A percentile compares a stretch with the other conserved stretches of the same genome.
Evolutionary conservation across 2,797 vertebrate species (phyloP).

Genomic region (Trematomus bernacchii): DNA sequence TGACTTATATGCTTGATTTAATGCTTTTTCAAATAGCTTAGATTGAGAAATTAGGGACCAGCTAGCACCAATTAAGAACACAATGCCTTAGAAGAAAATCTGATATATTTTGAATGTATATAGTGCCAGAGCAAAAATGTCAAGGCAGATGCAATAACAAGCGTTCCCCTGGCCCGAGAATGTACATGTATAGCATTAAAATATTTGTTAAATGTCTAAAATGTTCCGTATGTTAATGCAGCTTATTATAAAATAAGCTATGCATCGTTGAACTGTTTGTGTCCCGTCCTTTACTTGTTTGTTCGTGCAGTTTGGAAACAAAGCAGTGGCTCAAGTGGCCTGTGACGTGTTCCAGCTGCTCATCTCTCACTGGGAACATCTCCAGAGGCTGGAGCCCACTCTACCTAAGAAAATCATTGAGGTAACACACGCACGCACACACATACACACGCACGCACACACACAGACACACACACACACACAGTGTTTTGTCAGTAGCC

Average conservation of each 20-base stretch:
- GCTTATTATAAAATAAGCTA: background rate
- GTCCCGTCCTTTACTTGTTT: slow-evolving; percentile 6
- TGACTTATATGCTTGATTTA: background rate
- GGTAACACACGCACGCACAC: slow-evolving; percentile 77
- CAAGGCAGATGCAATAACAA: background rate
- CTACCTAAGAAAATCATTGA: slow-evolving; percentile 95
- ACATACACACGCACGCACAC: background rate
- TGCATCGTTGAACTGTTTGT: background rate
- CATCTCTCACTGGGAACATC: slow-evolving; percentile 94
- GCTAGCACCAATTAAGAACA: background rate
- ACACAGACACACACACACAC: slow-evolving; percentile 24
- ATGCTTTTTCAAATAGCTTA: slow-evolving; percentile 2
- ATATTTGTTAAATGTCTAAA: background rate
- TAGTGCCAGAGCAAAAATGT: background rate
- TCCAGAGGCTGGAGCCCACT: slow-evolving; percentile 89
- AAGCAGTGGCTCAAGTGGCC: slow-evolving; percentile 93
- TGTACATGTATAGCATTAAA: background rate
- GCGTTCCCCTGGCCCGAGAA: background rate
- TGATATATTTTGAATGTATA: too few species aligned
- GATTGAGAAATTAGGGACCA: background rate
- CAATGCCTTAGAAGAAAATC: too few species aligned
- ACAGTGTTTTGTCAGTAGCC: background rate
- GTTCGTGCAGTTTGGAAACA: slow-evolving; percentile 91
- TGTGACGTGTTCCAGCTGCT: slow-evolving; percentile 96
- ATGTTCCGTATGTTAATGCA: background rate